Base-by-base conservation (phyloP, 2,888 invertebrate genomes). In the Melanchra persicariae region DNA sequence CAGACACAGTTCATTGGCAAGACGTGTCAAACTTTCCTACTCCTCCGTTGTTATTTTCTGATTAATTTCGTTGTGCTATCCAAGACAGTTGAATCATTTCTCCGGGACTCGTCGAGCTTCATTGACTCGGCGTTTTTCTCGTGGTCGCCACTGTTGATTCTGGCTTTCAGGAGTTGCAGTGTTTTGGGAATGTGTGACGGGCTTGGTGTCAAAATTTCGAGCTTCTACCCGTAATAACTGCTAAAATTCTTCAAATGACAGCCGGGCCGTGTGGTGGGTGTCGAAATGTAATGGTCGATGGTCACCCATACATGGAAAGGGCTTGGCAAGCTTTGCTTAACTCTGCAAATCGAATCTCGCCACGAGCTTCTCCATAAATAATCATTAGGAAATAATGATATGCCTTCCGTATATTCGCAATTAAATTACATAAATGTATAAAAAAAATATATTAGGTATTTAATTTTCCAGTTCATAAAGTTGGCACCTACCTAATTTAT, bases 361-460 rank as follows among this genome's bases (percentile, higher is more conserved):
- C 8, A 45, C 45, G 47, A 61, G 30, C 6, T 22, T n/a, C 49
- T 34, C 7, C 2, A 58, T 9, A 10, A 47, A 24, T 37, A 47
- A 47, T 45, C 34, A 24, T 37, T n/a, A 7, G 22, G 47, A 24
- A 49, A 51, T 30, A 51, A 49, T 19, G 22, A 26, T 2, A 40
- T 30, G n/a, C n/a, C 24, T 34, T 9, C 30, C 34, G 34, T 34
- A 43, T 71, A 43, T 71, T 19, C 26, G 34, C 24, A 49, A 74
- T 49, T 40, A 30, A 34, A 15, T 30, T 26, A 40, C 37, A 37
- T 30, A 24, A 8, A 22, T 24, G 24, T 54, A 30, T 24, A 19
- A 15, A 12, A 9, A n/a, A n/a, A n/a, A n/a, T n/a, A n/a, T n/a
- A 45, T 59, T 22, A 40, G 30, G 5, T 17, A 49, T 30, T 19